phyloP scores from a whole-genome alignment of 2,113 vertebrate species.

The Chlorocebus sabaeus region DNA sequence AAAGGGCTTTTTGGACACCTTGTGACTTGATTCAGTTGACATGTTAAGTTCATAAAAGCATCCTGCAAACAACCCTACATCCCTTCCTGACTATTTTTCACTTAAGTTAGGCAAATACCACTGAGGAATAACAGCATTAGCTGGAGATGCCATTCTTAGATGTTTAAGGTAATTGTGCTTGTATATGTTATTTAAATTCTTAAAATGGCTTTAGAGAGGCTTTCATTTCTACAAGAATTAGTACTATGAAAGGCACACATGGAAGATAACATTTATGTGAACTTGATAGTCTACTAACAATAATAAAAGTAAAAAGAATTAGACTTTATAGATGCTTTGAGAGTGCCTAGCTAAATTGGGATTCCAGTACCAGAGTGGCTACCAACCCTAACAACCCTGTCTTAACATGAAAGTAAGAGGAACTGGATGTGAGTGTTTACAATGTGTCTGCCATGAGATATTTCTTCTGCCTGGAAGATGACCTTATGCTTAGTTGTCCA shows the following conservation, averaged over 20 bases:
- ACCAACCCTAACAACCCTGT: not conserved
- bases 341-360: not conserved
- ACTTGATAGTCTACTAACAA: not conserved
- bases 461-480: not conserved
- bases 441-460: not conserved
- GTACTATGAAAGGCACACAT: not conserved
- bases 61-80: not conserved
- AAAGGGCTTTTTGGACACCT: not conserved
- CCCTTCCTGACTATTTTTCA: not conserved
- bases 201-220: not conserved
- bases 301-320: slow-evolving; percentile 9
- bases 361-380: not conserved
- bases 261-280: not conserved
- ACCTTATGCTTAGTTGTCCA: not conserved
- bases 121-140: not conserved
- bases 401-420: not conserved
- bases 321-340: not conserved
- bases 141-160: not conserved
- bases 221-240: not conserved
- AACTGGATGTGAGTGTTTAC: not conserved
- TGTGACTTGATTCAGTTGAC: not conserved
- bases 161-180: not conserved
- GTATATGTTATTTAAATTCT: not conserved
- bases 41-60: not conserved
- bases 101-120: not conserved